phyloP scores from a whole-genome alignment of 2,888 invertebrate genomes.

The Nymphalis c-album region DNA sequence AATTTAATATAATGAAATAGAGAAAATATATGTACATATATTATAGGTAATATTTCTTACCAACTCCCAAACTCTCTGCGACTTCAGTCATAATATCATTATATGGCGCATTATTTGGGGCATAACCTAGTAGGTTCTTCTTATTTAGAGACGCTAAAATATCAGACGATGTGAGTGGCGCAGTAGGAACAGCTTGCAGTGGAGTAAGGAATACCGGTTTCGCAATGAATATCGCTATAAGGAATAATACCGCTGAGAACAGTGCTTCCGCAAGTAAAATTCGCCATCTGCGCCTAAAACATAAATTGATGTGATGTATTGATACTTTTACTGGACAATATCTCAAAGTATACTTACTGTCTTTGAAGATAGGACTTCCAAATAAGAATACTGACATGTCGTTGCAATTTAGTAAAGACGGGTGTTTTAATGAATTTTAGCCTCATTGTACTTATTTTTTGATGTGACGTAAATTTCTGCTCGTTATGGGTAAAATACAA shows the following conservation, averaged over 20 bases:
- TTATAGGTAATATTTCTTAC: conserved; percentile 45
- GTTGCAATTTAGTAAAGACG: conserved; percentile 47
- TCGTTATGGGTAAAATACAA: no score
- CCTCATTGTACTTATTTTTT: conserved; percentile 20
- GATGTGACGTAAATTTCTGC: no score
- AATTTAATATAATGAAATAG: not conserved
- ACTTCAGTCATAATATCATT: conserved; percentile 52
- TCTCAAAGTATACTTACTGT: conserved; percentile 51
- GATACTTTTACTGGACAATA: not conserved
- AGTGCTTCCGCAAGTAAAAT: conserved; percentile 50
- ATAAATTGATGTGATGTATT: not conserved
- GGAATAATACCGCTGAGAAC: conserved; percentile 51
- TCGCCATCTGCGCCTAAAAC: conserved; percentile 61
- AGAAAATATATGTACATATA: not conserved
- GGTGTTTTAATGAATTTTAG: conserved; percentile 34
- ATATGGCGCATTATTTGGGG: conserved; percentile 52
- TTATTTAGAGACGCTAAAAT: conserved; percentile 50
- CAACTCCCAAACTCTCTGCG: conserved; percentile 45
- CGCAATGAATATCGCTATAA: conserved; percentile 53
- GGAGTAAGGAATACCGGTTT: conserved; percentile 68
- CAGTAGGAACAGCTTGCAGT: conserved; percentile 53
- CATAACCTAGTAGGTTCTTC: conserved; percentile 57
- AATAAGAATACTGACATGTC: conserved; percentile 53
- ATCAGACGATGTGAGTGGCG: conserved; percentile 47
- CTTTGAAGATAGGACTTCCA: conserved; percentile 72